Conservation (phyloP, 2,888 invertebrate species). For the Athrips mouffetella region DNA sequence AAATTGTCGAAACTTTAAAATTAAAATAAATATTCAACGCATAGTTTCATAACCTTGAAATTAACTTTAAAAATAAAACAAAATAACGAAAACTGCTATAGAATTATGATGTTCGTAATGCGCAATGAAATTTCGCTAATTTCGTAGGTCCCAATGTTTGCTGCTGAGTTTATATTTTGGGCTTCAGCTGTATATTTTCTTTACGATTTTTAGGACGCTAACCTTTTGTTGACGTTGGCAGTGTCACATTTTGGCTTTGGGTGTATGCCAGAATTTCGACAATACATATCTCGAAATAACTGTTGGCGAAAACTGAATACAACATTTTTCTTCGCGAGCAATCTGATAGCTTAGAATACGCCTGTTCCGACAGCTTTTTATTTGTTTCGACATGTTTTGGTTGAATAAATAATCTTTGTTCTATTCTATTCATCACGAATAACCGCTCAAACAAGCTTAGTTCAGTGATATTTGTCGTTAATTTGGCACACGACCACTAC, state of each 20-base stretch:
- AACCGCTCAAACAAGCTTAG: too few species aligned
- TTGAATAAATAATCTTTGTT: background rate
- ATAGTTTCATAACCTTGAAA: too few species aligned
- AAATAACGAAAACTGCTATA: conserved; percentile 6
- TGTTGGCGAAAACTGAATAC: conserved; percentile 50
- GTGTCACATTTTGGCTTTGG: conserved; percentile 62
- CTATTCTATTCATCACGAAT: too few species aligned
- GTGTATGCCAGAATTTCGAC: conserved; percentile 66
- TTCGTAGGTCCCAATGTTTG: too few species aligned
- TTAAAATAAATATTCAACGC: too few species aligned
- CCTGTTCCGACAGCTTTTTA: background rate
- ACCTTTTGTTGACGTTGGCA: conserved; percentile 72
- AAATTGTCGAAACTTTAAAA: too few species aligned
- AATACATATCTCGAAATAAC: conserved; percentile 69
- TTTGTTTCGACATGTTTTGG: background rate
- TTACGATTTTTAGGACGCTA: conserved; percentile 62
- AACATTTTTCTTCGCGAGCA: conserved; percentile 44
- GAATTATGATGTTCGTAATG: too few species aligned
- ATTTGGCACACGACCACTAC: too few species aligned
- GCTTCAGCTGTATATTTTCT: conserved; percentile 31
- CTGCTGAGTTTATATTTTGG: background rate
- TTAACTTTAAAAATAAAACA: too few species aligned
- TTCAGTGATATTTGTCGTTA: too few species aligned
- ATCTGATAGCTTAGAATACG: conserved; percentile 4
- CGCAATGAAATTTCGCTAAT: too few species aligned